Percentiles rank a stretch among this genome's conserved stretches.
These are phyloP conservation scores for Lasiommata megera DNA, from an alignment of 2,888 invertebrate species.

Conservation along the genomic window DNA sequence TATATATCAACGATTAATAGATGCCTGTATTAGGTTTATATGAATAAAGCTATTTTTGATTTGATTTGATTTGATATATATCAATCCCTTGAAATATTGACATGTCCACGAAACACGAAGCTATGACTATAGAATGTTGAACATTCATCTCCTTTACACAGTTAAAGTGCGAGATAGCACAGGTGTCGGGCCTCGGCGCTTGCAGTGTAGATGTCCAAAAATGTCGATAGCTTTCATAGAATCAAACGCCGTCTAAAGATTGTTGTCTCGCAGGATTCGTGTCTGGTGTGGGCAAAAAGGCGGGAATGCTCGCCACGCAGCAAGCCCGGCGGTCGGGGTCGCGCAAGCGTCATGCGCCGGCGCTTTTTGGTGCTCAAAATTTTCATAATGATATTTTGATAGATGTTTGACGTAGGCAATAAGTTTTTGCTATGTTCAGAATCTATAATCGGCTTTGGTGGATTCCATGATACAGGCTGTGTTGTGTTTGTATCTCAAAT, in stretches of 20 bases:
- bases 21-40: too few relatives aligned
- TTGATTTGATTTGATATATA: too few relatives aligned
- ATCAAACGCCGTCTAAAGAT: background rate
- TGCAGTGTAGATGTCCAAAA: slow-evolving; percentile 3
- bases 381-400: slow-evolving; percentile 50
- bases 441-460: slow-evolving; percentile 28
- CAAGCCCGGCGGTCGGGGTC: slow-evolving; percentile 65
- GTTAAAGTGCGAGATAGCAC: slow-evolving; percentile 2
- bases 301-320: slow-evolving; percentile 56
- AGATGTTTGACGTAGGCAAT: slow-evolving; percentile 32
- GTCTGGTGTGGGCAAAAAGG: slow-evolving; percentile 58
- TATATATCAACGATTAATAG: too few relatives aligned
- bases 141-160: background rate
- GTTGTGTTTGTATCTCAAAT: background rate
- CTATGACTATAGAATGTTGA: too few relatives aligned
- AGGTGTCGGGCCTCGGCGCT: slow-evolving; percentile 6
- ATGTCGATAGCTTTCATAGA: slow-evolving; percentile 13
- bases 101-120: too few relatives aligned
- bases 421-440: slow-evolving; percentile 23
- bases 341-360: slow-evolving; percentile 48
- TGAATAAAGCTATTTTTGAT: too few relatives aligned
- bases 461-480: slow-evolving; percentile 18
- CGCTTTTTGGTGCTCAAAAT: slow-evolving; percentile 60
- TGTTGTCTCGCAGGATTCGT: slow-evolving; percentile 10
- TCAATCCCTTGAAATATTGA: too few relatives aligned